Evolutionary conservation across 2,113 vertebrate species (phyloP).

Genomic region (Apteryx owenii): DNA sequence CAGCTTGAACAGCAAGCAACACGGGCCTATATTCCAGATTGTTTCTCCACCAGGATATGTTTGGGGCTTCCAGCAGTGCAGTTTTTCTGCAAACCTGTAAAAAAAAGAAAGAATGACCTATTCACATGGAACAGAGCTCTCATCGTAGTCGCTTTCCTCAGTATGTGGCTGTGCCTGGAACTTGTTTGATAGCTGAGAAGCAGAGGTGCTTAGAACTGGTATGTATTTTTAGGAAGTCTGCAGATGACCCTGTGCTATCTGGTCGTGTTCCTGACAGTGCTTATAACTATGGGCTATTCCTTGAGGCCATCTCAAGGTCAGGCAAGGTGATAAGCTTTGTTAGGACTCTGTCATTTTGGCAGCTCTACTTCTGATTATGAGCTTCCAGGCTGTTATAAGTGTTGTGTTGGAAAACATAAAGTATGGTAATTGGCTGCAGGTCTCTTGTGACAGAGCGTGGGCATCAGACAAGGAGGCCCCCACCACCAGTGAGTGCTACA

Average conservation of each 20-base stretch:
- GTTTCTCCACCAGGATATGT: background rate
- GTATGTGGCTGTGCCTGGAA: background rate
- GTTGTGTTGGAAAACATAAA: background rate
- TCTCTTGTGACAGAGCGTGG: background rate
- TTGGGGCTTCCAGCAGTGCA: background rate
- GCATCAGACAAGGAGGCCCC: background rate
- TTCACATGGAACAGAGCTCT: background rate
- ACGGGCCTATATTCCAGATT: background rate
- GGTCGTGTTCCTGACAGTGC: background rate
- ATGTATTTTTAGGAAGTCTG: slow-evolving; percentile 24
- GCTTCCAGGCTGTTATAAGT: background rate
- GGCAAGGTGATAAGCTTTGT: slow-evolving; percentile 16
- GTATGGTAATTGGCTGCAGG: background rate
- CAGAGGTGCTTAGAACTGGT: background rate
- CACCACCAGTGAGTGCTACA: rapidly evolving
- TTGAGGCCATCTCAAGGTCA: background rate
- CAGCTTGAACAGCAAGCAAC: background rate
- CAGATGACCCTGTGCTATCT: background rate
- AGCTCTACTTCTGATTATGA: background rate
- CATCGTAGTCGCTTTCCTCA: background rate
- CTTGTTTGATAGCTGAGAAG: background rate
- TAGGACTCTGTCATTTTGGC: background rate
- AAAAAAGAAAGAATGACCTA: background rate
- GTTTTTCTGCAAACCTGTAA: background rate
- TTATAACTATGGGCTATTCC: background rate